Percentiles rank a stretch among this genome's conserved stretches.
phyloP scores from a whole-genome alignment of 30 jellyfish, hydroid and myxozoan species.

The Turritopsis dohrnii region DNA sequence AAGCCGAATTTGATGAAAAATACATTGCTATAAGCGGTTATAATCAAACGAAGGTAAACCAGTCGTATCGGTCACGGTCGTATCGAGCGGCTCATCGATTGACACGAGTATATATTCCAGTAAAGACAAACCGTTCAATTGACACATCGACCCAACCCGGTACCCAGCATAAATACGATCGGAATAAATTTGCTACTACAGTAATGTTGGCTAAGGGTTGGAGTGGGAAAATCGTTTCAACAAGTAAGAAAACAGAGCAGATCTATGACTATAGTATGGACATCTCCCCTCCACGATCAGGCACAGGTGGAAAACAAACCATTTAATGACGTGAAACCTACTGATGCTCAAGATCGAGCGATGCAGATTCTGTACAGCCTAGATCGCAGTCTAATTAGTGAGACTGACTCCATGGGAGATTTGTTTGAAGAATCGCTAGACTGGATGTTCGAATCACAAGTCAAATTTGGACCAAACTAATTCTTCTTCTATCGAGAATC shows the following conservation, averaged over 20 bases:
- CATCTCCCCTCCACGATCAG: background rate
- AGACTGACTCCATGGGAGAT: background rate
- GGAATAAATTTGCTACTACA: background rate
- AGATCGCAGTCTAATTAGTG: conserved; percentile 49
- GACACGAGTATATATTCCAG: background rate
- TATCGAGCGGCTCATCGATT: conserved; percentile 2
- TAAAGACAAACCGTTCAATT: background rate
- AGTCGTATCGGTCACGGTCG: background rate
- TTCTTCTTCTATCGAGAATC: conserved; percentile 26
- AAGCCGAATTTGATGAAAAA: background rate
- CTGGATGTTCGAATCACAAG: conserved; percentile 4
- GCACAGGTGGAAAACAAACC: conserved; percentile 31
- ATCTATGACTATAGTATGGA: background rate
- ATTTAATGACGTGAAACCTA: conserved; percentile 61
- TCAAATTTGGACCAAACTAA: too few relatives aligned
- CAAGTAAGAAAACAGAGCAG: conserved; percentile 2
- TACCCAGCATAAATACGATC: background rate
- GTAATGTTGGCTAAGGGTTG: conserved; percentile 2
- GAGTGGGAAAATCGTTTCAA: conserved; percentile 20
- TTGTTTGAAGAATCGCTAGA: background rate
- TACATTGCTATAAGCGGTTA: background rate
- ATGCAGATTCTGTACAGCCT: conserved; percentile 64
- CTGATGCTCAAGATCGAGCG: conserved; percentile 34
- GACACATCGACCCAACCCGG: background rate
- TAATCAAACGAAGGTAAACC: background rate